A percentile compares a stretch with the other conserved stretches of the same genome.
These are phyloP conservation scores for Aphis craccivora DNA, from an alignment of 1,140 invertebrate species.

Conservation along the genomic window DNA sequence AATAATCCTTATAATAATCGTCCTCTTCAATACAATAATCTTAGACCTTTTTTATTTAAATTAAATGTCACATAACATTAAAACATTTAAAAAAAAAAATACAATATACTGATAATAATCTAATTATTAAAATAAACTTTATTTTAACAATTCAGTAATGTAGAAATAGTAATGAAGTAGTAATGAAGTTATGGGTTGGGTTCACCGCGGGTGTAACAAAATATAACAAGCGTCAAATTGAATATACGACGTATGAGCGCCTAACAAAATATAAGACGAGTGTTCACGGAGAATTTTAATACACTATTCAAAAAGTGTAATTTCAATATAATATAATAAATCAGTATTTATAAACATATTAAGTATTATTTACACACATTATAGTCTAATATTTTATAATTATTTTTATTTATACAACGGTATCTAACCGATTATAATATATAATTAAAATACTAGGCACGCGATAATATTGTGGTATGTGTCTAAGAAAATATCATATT, in stretches of 20 bases:
- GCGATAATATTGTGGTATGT: not conserved
- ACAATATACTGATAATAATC: not conserved
- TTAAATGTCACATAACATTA: not conserved
- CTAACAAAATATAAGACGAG: not conserved
- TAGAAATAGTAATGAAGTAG: not conserved
- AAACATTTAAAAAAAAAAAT: not conserved
- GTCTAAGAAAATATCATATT: not conserved
- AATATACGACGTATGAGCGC: not conserved
- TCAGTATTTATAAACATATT: not conserved
- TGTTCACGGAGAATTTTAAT: not conserved
- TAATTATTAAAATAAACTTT: conserved; percentile 18
- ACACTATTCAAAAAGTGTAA: not conserved
- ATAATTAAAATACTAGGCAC: not conserved
- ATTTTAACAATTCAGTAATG: not conserved
- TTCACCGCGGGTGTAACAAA: not conserved
- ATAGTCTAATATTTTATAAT: not conserved
- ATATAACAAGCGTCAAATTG: not conserved
- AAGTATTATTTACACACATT: not conserved
- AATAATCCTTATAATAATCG: not conserved
- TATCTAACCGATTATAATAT: not conserved
- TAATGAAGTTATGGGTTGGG: not conserved
- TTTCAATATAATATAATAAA: not conserved
- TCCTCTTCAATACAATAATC: not conserved
- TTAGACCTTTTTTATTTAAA: not conserved
- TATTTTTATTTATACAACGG: not conserved